These are phyloP conservation scores for Eilema sororculum DNA, from an alignment of 2,888 invertebrate species.

Conservation along the genomic window DNA sequence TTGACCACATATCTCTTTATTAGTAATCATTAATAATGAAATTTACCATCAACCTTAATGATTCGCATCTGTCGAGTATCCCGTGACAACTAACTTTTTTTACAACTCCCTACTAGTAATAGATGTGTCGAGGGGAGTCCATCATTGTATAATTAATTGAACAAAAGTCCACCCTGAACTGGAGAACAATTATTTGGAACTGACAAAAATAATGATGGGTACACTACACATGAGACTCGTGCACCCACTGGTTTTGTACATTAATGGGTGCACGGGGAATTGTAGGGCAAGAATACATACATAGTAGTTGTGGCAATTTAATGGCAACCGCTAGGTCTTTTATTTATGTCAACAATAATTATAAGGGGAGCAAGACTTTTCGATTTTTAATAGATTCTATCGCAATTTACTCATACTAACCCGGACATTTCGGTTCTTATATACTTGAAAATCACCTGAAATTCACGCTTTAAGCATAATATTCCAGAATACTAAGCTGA, in stretches of 20 bases:
- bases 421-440: too few species aligned
- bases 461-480: too few species aligned
- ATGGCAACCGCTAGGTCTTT: too few species aligned
- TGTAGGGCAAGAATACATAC: not conserved
- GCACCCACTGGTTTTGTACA: not conserved
- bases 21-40: not conserved
- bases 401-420: too few species aligned
- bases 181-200: not conserved
- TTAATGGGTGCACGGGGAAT: not conserved
- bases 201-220: not conserved
- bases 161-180: not conserved
- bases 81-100: not conserved
- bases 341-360: too few species aligned
- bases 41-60: not conserved
- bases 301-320: too few species aligned
- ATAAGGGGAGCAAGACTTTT: too few species aligned
- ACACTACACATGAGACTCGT: not conserved
- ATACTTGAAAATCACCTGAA: too few species aligned
- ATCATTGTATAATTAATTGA: conserved; percentile 2
- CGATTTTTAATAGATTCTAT: too few species aligned
- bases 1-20: too few species aligned
- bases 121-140: not conserved
- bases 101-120: not conserved
- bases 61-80: not conserved
- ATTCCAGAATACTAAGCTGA: too few species aligned